These are phyloP conservation scores for Meda fulgida DNA, from an alignment of 2,797 vertebrate species.

Conservation along the genomic window DNA sequence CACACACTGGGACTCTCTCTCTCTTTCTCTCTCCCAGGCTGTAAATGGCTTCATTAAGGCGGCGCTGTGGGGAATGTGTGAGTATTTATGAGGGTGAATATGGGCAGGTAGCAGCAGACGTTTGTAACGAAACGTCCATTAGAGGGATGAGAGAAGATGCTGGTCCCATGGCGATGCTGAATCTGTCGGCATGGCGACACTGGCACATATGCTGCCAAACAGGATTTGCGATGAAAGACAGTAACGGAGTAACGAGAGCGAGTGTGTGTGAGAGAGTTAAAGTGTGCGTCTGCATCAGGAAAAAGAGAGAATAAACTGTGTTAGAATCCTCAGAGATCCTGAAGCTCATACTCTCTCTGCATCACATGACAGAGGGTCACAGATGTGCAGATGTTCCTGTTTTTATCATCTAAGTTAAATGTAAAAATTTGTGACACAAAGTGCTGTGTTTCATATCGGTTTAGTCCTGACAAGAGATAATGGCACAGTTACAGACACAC, in stretches of 20 bases:
- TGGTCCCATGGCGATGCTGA: slow-evolving; percentile 77
- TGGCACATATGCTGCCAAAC: slow-evolving; percentile 74
- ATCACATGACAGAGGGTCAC: slow-evolving; percentile 29
- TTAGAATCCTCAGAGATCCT: not conserved
- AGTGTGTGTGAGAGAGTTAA: slow-evolving; percentile 5
- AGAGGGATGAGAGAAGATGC: slow-evolving; percentile 89
- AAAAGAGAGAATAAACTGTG: not conserved
- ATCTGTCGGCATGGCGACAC: slow-evolving; percentile 72
- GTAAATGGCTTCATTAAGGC: slow-evolving; percentile 99
- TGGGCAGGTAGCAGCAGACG: slow-evolving; percentile 96
- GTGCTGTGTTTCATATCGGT: slow-evolving; percentile 79
- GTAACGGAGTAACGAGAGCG: not conserved
- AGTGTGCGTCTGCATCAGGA: not conserved
- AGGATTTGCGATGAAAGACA: slow-evolving; percentile 70
- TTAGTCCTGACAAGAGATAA: slow-evolving; percentile 73
- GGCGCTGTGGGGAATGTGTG: slow-evolving; percentile 90
- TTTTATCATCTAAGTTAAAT: slow-evolving; percentile 74
- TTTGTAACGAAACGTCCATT: slow-evolving; percentile 91
- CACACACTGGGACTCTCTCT: slow-evolving; percentile 84
- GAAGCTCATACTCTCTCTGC: not conserved
- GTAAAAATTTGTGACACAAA: slow-evolving; percentile 82
- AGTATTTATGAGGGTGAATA: slow-evolving; percentile 99
- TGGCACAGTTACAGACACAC: slow-evolving; percentile 70
- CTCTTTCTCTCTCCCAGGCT: slow-evolving; percentile 79
- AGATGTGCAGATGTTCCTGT: slow-evolving; percentile 71